Evolutionary conservation across 2,113 vertebrate genomes (phyloP), one percentile per base, ranked within the genome.

Genomic region (Dolichallabes microphthalmus): DNA sequence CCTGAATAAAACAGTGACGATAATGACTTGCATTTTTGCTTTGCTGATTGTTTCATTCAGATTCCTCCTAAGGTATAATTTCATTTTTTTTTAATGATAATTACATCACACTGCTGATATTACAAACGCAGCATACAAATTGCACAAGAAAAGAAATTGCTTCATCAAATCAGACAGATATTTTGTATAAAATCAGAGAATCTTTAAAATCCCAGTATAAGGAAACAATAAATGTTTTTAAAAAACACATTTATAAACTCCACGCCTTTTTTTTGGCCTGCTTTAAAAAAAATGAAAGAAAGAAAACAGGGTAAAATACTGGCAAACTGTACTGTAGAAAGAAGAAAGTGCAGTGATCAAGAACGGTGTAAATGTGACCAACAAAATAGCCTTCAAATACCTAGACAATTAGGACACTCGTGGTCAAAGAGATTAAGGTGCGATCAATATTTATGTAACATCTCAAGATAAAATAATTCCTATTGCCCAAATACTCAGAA

Each of bases 331-430:
- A 60, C 45, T 73, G 53, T 19, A 2, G 55, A 69, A 82, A 35
- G 14, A 7, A 17, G 82, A 39, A 79, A 35, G 32, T 58, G 68
- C 66, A 60, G 73, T 15, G 0, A 25, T 19, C 22, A 25, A 83
- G 7, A 83, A 71, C 30, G 45, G 1, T 68, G 30, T 12, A 32
- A 82, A 55, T 35, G 2, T 69, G 12, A 82, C 2, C 10, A 17
- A 30, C 4, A 84, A 76, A 77, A 77, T 35, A 35, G 83, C 61
- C 68, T 85, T n/a, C 27, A 78, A 55, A 64, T 45, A 32, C 60
- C 39, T 78, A 50, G 20, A 78, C 61, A 25, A 12, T 66, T 30
- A 64, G 27, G 17, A 64, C 58, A 75, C 9, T 60, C 27, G 2
- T 14, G 15, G 27, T 50, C n/a, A 58, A 75, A 50, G 5, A 22